Evolutionary conservation across 2,113 vertebrate genomes (phyloP), one percentile per base, ranked within the genome.

Genomic region (Ctenodactylus gundi): DNA sequence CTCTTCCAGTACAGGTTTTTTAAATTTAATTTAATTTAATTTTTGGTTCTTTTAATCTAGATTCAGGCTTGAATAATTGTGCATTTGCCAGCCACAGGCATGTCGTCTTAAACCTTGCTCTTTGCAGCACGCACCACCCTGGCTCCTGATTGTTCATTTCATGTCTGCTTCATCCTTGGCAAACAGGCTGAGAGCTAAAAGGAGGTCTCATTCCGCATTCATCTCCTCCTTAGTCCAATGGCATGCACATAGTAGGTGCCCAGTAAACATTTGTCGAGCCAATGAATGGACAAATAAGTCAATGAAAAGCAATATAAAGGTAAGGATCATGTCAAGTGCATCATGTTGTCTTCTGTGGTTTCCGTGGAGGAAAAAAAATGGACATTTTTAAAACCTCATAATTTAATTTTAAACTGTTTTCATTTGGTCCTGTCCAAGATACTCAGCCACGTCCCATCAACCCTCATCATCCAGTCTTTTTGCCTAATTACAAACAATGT

Each of bases 61-160:
- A 84, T 39, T 77, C 44, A 91, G 44, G 18, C 46, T 96, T 91
- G 62, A 55, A 80, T 94, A 49, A 46, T 51, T 72, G 25, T 88
- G 44, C 73, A 20, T 89, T 80, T 91, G 53, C 70, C 70, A 53
- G 57, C 27, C 53, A 55, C 4, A 93, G 67, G 49, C 62, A 89
- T 3, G 80, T 34, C 13, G 57, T 44, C 49, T 23, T 46, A 85
- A 41, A 29, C 15, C 29, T 78, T 55, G n/a, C 44, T 81, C 18
- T 67, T 64, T 29, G 20, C 18, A 72, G 34, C 20, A 8, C 1
- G 7, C 41, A 34, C 34, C 10, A 31, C 25, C 34, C 4, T 13
- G 27, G 25, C 84, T 82, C 41, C 0, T 25, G 39, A 64, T 29
- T 67, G 41, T 86, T 84, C 31, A 51, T 76, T 53, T 80, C 23